Percentiles rank a stretch among this genome's conserved stretches.
Conservation (phyloP, 1,140 invertebrate genomes). For the Formica exsecta region DNA sequence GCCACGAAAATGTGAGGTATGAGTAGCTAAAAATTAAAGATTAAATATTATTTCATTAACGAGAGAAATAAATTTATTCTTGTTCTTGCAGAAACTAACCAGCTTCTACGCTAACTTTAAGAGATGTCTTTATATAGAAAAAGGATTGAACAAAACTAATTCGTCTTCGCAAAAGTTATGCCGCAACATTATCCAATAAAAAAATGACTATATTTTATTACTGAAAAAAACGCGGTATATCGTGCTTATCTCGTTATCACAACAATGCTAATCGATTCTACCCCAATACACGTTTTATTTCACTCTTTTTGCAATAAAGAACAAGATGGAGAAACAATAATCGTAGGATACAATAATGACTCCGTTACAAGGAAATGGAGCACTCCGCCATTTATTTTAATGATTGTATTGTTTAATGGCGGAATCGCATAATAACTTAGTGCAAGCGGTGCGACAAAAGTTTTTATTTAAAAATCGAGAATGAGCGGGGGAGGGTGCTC, state of each 20-base stretch:
- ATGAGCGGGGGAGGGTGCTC: not conserved
- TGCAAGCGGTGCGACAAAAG: constrained; percentile 8
- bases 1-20: no score
- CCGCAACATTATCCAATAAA: not conserved
- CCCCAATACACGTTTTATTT: no score
- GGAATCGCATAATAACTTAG: constrained; percentile 22
- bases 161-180: not conserved
- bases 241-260: not conserved
- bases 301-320: not conserved
- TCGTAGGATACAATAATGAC: not conserved
- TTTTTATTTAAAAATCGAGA: constrained; percentile 26
- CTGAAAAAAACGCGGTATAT: not conserved
- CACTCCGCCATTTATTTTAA: constrained; percentile 33
- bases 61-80: no score
- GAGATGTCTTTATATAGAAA: not conserved
- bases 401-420: constrained; percentile 1
- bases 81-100: not conserved
- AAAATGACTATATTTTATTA: not conserved
- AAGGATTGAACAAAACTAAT: not conserved
- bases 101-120: not conserved
- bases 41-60: not conserved
- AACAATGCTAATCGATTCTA: no score
- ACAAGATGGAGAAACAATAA: constrained; percentile 17
- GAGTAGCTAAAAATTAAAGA: not conserved
- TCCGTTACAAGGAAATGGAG: not conserved